phyloP scores from a whole-genome alignment of 2,888 invertebrate genomes.

The Amblyjoppa proteus region DNA sequence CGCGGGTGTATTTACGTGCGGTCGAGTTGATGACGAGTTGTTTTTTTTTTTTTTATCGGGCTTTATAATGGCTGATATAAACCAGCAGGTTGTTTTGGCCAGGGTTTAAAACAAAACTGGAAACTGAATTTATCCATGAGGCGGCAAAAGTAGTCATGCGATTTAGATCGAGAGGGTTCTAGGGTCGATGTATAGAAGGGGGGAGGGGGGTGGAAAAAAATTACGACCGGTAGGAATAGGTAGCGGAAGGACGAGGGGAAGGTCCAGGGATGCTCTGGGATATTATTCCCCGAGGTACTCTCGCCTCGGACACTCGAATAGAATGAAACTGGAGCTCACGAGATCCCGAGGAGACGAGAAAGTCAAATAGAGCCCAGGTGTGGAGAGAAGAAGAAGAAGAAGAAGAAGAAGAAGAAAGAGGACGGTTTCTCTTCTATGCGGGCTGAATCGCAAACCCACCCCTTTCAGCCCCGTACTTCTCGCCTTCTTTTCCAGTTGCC shows the following conservation, averaged over 20 bases:
- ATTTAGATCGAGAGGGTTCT: not conserved
- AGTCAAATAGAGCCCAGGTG: constrained; percentile 68
- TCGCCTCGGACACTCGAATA: constrained; percentile 48
- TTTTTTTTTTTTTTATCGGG: constrained; percentile 17
- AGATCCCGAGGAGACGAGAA: constrained; percentile 53
- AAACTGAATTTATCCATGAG: not conserved
- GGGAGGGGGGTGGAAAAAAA: not conserved
- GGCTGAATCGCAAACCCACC: constrained; percentile 81
- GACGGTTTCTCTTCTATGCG: constrained; percentile 75
- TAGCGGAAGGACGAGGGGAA: constrained; percentile 15
- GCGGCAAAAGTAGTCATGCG: not conserved
- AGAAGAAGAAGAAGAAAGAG: constrained; percentile 34
- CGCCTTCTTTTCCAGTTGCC: constrained; percentile 79
- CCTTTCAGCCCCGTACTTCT: constrained; percentile 71
- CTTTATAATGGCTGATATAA: constrained; percentile 10
- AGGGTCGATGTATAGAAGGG: not conserved
- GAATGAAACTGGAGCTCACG: constrained; percentile 46
- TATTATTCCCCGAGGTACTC: constrained; percentile 42
- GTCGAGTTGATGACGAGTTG: constrained; percentile 43
- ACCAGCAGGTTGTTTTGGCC: not conserved
- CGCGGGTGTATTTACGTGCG: constrained; percentile 26
- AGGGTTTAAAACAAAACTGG: not conserved
- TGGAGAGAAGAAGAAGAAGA: constrained; percentile 27
- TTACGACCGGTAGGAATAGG: constrained; percentile 1
- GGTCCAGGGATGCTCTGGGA: constrained; percentile 45